A percentile compares a stretch with the other conserved stretches of the same genome.
Evolutionary conservation across 1,140 invertebrate genomes (phyloP).

Genomic region (Zaprionus ornatus): DNA sequence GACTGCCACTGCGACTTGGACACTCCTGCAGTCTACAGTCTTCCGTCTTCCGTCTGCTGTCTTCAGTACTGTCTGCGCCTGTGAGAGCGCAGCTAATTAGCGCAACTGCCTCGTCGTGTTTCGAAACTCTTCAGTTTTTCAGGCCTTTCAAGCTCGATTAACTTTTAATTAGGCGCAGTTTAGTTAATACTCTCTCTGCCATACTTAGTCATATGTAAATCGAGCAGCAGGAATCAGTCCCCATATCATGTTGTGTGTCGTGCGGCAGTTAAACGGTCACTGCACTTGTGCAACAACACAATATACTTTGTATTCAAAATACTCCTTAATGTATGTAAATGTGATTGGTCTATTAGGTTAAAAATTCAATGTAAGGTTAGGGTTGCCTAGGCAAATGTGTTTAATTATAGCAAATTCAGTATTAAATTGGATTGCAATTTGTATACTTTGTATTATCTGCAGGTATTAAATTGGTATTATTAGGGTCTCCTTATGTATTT

Average conservation of each 20-base stretch:
- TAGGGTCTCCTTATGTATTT: no score
- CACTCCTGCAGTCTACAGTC: background rate
- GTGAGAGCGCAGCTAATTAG: constrained; percentile 76
- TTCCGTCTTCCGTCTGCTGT: background rate
- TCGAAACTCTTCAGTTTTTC: constrained; percentile 5
- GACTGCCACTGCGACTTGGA: constrained; percentile 23
- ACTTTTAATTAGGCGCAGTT: constrained; percentile 72
- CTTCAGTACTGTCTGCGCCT: constrained; percentile 11
- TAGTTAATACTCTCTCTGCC: constrained; percentile 60
- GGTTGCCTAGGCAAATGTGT: background rate
- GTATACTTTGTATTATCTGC: background rate
- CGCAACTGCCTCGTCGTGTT: constrained; percentile 33
- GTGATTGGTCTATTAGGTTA: background rate
- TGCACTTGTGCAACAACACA: constrained; percentile 9
- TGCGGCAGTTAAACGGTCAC: constrained; percentile 34
- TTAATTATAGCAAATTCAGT: background rate
- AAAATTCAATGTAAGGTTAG: background rate
- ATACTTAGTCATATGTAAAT: constrained; percentile 55
- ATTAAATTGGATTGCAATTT: background rate
- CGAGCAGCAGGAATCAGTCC: constrained; percentile 11
- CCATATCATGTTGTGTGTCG: constrained; percentile 23
- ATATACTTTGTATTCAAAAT: background rate
- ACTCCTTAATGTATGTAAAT: background rate
- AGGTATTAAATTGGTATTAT: no score
- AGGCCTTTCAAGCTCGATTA: constrained; percentile 74